These are phyloP conservation scores for Thermophis baileyi DNA, from an alignment of 2,113 vertebrate genomes.

Conservation along the genomic window DNA sequence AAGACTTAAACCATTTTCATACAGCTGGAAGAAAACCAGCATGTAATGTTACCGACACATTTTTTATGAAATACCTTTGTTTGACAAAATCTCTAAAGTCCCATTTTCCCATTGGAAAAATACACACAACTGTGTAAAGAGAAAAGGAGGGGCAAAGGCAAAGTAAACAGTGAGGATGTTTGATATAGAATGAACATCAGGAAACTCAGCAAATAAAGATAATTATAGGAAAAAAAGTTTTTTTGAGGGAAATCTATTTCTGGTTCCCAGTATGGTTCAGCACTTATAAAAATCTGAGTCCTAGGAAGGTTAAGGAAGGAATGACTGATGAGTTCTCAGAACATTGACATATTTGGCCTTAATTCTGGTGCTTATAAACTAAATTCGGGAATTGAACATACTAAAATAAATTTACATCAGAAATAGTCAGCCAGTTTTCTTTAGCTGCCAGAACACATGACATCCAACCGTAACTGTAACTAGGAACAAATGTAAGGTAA, in stretches of 20 bases:
- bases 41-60: not conserved
- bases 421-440: not conserved
- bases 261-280: not conserved
- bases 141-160: not conserved
- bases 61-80: not conserved
- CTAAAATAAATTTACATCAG: not conserved
- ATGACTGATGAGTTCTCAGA: constrained; percentile 1
- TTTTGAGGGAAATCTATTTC: not conserved
- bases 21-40: not conserved
- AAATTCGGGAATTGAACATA: not conserved
- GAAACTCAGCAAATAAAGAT: not conserved
- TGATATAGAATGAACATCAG: not conserved
- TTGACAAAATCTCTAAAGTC: not conserved
- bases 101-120: not conserved
- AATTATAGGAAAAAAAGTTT: not conserved
- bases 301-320: not conserved
- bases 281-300: not conserved
- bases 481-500: not conserved
- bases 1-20: not conserved
- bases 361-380: constrained; percentile 3
- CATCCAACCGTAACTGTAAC: not conserved
- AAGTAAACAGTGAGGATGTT: not conserved
- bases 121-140: not conserved
- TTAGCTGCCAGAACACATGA: not conserved
- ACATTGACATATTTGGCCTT: constrained; percentile 16